Evolutionary conservation across 2,797 vertebrate genomes (phyloP).

Genomic region (Myripristis murdjan): DNA sequence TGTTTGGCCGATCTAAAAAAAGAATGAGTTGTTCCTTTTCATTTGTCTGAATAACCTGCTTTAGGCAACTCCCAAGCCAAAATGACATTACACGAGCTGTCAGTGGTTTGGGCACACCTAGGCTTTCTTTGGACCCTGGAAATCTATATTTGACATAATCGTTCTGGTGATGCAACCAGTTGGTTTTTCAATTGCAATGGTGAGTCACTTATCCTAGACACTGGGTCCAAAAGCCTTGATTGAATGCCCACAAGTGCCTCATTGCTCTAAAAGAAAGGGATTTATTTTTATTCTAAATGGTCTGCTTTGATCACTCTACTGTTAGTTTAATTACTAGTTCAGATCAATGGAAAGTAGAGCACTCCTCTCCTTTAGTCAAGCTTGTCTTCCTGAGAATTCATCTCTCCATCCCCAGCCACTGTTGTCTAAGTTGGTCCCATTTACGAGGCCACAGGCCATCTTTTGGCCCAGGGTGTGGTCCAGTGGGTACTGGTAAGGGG

Average conservation of each 20-base stretch:
- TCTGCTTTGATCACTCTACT: conserved; percentile 71
- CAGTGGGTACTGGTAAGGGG: conserved; percentile 14
- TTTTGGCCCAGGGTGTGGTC: conserved; percentile 52
- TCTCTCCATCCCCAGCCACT: conserved; percentile 37
- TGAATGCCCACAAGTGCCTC: conserved; percentile 76
- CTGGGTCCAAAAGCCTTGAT: conserved; percentile 63
- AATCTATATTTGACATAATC: conserved; percentile 52
- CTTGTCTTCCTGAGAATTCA: conserved; percentile 40
- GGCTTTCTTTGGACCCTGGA: conserved; percentile 41
- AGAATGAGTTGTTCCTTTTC: neutral
- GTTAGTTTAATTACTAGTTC: conserved; percentile 71
- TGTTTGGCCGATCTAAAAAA: neutral
- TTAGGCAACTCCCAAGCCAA: conserved; percentile 8
- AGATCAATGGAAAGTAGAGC: conserved; percentile 66
- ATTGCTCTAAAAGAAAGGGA: conserved; percentile 72
- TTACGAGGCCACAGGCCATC: conserved; percentile 53
- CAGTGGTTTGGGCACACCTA: conserved; percentile 59
- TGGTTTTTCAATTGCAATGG: conserved; percentile 79
- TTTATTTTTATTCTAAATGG: conserved; percentile 68
- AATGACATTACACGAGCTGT: conserved; percentile 39
- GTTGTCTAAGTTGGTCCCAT: conserved; percentile 27
- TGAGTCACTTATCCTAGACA: conserved; percentile 75
- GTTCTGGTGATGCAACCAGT: conserved; percentile 53
- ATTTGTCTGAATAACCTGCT: neutral
- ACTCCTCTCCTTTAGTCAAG: conserved; percentile 30